These are phyloP conservation scores for Mugil cephalus DNA, from an alignment of 2,113 vertebrate genomes.

Conservation along the genomic window DNA sequence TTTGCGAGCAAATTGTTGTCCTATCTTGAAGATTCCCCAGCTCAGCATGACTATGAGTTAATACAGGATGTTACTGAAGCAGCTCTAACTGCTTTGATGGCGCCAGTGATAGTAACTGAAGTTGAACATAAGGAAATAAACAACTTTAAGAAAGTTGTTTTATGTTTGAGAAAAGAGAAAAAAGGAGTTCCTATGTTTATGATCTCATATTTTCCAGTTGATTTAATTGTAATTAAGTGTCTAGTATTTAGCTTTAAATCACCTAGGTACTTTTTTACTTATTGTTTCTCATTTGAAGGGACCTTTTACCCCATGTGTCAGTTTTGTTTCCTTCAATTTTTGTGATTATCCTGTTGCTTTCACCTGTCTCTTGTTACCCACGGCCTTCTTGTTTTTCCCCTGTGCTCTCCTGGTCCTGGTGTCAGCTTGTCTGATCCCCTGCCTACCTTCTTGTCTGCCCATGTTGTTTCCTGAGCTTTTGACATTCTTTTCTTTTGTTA, in stretches of 20 bases:
- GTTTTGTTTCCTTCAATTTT: too few species aligned
- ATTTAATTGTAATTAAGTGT: not conserved
- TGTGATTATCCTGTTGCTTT: too few species aligned
- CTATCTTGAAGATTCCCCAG: conserved; percentile 25
- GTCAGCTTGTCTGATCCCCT: too few species aligned
- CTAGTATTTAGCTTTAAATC: not conserved
- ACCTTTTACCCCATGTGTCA: too few species aligned
- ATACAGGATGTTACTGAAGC: conserved; percentile 38
- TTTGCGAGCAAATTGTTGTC: conserved; percentile 10
- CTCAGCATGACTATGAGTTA: conserved; percentile 24
- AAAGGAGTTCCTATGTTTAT: not conserved
- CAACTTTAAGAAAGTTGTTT: not conserved
- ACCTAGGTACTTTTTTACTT: too few species aligned
- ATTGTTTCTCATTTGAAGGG: too few species aligned
- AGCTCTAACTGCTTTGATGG: conserved; percentile 23
- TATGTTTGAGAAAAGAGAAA: not conserved
- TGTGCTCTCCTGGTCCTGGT: too few species aligned
- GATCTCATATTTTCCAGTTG: not conserved
- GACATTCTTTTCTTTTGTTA: too few species aligned
- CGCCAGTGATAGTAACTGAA: conserved; percentile 25
- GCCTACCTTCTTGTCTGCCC: too few species aligned
- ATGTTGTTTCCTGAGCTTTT: too few species aligned
- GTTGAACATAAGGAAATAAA: not conserved
- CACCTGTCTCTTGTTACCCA: too few species aligned
- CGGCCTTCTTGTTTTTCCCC: too few species aligned